Base-by-base conservation (phyloP, 2,113 vertebrate species). In the Pterophyllum scalare region DNA sequence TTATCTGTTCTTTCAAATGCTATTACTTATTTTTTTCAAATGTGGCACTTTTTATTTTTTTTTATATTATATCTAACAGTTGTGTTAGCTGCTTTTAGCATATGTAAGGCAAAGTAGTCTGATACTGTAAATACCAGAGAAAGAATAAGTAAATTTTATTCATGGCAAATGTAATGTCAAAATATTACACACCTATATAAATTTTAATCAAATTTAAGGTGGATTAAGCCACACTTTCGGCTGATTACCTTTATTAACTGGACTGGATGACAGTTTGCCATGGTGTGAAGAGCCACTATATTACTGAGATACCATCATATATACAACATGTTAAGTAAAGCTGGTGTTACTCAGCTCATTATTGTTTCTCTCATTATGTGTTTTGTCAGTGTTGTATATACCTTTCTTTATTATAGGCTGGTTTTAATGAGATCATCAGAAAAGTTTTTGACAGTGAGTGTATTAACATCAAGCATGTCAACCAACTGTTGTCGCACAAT, bases 391-490 rank as follows among this genome's bases (percentile, higher is more conserved):
- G 60, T 89, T 81, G 60, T 26, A 3, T 22, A 74, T 19, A 2
- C 26, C 43, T 79, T 79, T 76, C 26, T 65, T 93, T 77, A 82
- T 78, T 80, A 58, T 59, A 22, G 74, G 31, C 74, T 58, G 76
- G 52, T 87, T 90, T 76, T 90, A 92, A 91, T 88, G 70, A 88
- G 86, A 81, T 74, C 35, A 72, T 65, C 61, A 82, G 72, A 83
- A 85, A 83, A 81, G 80, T 74, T 85, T 76, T 62, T 88, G 84
- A 89, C 80, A 85, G 83, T 74, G 70, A 85, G 82, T 81, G 65
- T 78, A 88, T 91, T 77, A 86, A 83, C 59, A 79, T 76, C 80
- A 80, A 11, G 22, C 43, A 84, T 85, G 58, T 80, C 79, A 85
- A 58, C 38, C 56, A 77, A 87, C 80, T 77, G 79, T 40, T 85